phyloP scores from a whole-genome alignment of 1,140 invertebrate genomes.

The Bombyx mandarina region DNA sequence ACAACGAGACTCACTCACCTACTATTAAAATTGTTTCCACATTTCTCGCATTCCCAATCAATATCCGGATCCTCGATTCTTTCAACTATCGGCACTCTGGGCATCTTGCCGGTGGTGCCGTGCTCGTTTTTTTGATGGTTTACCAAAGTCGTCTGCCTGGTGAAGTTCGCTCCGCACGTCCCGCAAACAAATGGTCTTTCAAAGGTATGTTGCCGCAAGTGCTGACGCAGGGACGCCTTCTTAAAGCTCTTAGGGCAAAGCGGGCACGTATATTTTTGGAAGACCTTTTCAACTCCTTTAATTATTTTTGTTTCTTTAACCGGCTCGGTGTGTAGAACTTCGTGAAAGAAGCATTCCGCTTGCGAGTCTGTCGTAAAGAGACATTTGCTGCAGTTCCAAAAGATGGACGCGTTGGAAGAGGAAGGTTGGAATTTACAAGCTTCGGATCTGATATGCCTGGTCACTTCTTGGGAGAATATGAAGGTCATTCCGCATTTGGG shows the following conservation, averaged over 20 bases:
- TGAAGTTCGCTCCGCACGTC: slow-evolving; percentile 76
- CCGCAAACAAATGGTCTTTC: slow-evolving; percentile 82
- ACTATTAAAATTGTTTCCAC: slow-evolving; percentile 33
- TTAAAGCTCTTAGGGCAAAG: slow-evolving; percentile 79
- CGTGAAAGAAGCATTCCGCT: slow-evolving; percentile 77
- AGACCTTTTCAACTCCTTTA: slow-evolving; percentile 36
- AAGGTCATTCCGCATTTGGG: slow-evolving; percentile 78
- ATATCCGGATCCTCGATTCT: slow-evolving; percentile 11
- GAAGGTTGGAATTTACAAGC: slow-evolving; percentile 62
- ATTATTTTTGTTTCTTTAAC: slow-evolving; percentile 33
- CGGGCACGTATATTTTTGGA: slow-evolving; percentile 74
- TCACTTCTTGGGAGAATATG: slow-evolving; percentile 79
- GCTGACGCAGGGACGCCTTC: slow-evolving; percentile 77
- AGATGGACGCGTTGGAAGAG: slow-evolving; percentile 24
- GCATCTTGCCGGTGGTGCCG: slow-evolving; percentile 12
- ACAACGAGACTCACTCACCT: slow-evolving; percentile 21
- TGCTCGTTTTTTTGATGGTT: slow-evolving; percentile 72
- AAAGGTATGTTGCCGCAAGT: slow-evolving; percentile 81
- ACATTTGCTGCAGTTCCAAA: slow-evolving; percentile 67
- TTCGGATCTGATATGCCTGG: slow-evolving; percentile 75
- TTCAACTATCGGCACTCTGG: slow-evolving; percentile 12
- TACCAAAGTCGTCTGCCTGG: slow-evolving; percentile 73
- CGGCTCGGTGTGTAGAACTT: slow-evolving; percentile 72
- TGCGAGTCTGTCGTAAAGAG: slow-evolving; percentile 58
- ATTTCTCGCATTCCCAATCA: slow-evolving; percentile 29